Evolutionary conservation across 2,797 vertebrate genomes (phyloP).

Genomic region (Pantherophis vulpinus): DNA sequence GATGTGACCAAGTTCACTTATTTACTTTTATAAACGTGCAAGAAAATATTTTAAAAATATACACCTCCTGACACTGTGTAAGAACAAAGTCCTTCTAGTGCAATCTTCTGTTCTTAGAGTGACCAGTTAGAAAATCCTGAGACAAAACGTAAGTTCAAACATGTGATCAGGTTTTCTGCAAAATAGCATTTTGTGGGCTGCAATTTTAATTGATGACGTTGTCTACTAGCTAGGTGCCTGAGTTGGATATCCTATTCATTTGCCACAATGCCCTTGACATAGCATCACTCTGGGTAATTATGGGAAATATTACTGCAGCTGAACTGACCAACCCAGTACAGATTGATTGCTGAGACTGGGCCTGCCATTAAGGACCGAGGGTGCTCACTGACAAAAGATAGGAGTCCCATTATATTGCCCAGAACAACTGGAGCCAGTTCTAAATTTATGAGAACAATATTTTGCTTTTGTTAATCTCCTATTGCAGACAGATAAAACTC

Average conservation of each 20-base stretch:
- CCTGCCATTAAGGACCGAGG: background rate
- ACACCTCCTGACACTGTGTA: background rate
- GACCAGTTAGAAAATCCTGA: background rate
- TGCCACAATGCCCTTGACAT: background rate
- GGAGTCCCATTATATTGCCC: background rate
- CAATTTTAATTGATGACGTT: background rate
- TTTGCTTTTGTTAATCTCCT: background rate
- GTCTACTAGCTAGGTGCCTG: background rate
- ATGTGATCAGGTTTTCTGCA: background rate
- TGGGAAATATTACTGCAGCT: background rate
- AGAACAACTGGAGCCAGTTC: no score
- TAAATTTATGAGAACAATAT: background rate
- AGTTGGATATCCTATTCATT: background rate
- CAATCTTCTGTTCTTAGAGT: background rate
- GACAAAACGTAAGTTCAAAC: background rate
- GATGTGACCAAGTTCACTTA: background rate
- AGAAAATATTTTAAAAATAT: background rate
- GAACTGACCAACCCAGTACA: background rate
- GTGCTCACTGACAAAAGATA: background rate
- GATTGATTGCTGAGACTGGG: background rate
- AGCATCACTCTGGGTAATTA: background rate
- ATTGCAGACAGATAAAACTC: background rate
- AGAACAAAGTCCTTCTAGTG: background rate
- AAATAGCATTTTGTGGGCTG: background rate
- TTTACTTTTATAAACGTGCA: background rate